These are phyloP conservation scores for Chaetogeoica ovagalla DNA, from an alignment of 2,888 invertebrate species.

Conservation along the genomic window DNA sequence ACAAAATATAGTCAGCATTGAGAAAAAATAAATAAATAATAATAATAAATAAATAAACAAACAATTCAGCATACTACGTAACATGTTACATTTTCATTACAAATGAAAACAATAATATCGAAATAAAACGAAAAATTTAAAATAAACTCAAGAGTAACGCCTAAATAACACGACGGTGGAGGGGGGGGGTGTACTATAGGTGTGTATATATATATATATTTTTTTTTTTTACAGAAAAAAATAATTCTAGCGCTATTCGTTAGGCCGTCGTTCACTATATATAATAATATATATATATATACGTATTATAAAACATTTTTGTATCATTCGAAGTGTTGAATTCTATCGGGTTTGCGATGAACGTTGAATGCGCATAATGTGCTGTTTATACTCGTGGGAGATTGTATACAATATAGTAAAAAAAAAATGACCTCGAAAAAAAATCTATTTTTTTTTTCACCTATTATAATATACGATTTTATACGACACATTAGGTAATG, in stretches of 20 bases:
- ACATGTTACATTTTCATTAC: slow-evolving; percentile 48
- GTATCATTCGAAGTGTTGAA: slow-evolving; percentile 7
- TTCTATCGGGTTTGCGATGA: slow-evolving; percentile 24
- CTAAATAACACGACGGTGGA: slow-evolving; percentile 35
- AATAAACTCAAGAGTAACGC: slow-evolving; percentile 36
- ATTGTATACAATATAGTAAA: neutral
- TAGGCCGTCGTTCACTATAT: slow-evolving; percentile 45
- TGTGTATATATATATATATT: slow-evolving; percentile 2
- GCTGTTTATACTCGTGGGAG: neutral
- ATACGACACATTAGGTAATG: neutral
- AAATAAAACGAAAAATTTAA: slow-evolving; percentile 37
- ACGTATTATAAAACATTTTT: slow-evolving; percentile 1
- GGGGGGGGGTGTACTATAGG: neutral
- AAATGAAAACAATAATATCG: slow-evolving; percentile 37
- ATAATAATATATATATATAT: neutral
- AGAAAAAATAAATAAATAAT: slow-evolving; percentile 51
- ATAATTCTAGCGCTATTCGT: slow-evolving; percentile 40
- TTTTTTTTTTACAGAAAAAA: slow-evolving; percentile 8
- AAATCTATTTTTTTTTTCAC: neutral
- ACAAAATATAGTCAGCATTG: slow-evolving; percentile 48
- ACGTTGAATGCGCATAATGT: slow-evolving; percentile 17
- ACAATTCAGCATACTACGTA: slow-evolving; percentile 48
- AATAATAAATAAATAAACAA: slow-evolving; percentile 3
- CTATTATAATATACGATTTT: neutral
- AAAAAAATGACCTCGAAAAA: neutral